Conservation (phyloP, 2,797 vertebrate species). For the Acanthis flammea region DNA sequence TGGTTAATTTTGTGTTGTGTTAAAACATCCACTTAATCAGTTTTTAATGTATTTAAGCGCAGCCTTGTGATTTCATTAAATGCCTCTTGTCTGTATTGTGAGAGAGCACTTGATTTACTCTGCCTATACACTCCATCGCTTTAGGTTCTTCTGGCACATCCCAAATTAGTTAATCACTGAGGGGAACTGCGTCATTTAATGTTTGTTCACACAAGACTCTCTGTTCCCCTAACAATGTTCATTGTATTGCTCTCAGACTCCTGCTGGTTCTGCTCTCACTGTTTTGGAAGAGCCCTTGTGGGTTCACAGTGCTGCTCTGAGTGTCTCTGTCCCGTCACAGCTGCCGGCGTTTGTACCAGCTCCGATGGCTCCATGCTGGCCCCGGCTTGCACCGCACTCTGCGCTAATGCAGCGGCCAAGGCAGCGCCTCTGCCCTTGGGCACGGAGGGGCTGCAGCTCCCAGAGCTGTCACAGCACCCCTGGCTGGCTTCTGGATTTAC, state of each 20-base stretch:
- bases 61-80: background rate
- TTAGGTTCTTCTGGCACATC: background rate
- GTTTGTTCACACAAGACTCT: background rate
- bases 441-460: background rate
- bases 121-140: background rate
- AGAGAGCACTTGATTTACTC: background rate
- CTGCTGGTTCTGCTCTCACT: background rate
- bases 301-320: background rate
- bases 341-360: background rate
- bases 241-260: background rate
- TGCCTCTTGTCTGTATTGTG: background rate
- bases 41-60: background rate
- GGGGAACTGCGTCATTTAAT: background rate
- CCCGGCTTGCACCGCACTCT: background rate
- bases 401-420: background rate
- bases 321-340: background rate
- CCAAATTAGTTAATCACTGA: background rate
- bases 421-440: background rate
- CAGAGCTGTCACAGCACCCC: background rate
- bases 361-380: background rate
- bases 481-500: background rate
- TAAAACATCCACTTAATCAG: background rate
- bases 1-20: background rate
- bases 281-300: background rate
- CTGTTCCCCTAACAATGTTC: background rate